Percentiles rank a stretch among this genome's conserved stretches.
These are phyloP conservation scores for Synanthedon andrenaeformis DNA, from an alignment of 2,888 invertebrate genomes.

Conservation along the genomic window DNA sequence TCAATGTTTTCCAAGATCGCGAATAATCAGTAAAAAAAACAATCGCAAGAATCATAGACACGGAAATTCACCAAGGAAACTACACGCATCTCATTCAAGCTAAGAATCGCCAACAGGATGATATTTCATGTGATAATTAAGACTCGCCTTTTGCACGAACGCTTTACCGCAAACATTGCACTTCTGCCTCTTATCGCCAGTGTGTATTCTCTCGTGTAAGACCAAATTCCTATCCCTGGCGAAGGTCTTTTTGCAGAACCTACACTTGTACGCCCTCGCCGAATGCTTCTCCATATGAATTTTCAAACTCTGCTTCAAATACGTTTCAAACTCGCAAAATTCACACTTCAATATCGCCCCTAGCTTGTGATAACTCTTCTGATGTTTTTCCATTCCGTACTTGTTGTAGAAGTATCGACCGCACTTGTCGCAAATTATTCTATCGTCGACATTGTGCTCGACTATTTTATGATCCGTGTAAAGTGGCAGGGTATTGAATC, in stretches of 20 bases:
- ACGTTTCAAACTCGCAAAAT: slow-evolving; percentile 37
- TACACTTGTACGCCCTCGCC: slow-evolving; percentile 3
- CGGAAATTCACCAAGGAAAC: too few relatives aligned
- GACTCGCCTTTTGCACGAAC: slow-evolving; percentile 10
- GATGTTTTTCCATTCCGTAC: slow-evolving; percentile 33
- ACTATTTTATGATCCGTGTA: too few relatives aligned
- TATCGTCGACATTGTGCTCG: too few relatives aligned
- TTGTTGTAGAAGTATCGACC: neutral
- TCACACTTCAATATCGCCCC: slow-evolving; percentile 41
- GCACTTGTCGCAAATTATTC: neutral
- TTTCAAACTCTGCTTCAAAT: neutral
- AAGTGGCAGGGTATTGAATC: too few relatives aligned
- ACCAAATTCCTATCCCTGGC: neutral
- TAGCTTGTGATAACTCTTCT: slow-evolving; percentile 47
- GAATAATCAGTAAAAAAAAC: too few relatives aligned
- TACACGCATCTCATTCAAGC: too few relatives aligned
- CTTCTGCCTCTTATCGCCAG: slow-evolving; percentile 7
- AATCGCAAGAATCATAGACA: too few relatives aligned
- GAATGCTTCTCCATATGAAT: neutral
- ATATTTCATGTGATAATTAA: slow-evolving; percentile 10
- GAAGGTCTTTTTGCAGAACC: slow-evolving; percentile 7
- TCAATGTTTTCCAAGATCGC: too few relatives aligned
- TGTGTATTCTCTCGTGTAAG: slow-evolving; percentile 7
- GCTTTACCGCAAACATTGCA: slow-evolving; percentile 6
- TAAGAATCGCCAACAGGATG: slow-evolving; percentile 5